Evolutionary conservation across 2,113 vertebrate genomes (phyloP), one percentile per base, ranked within the genome.

Genomic region (Paedocypris sp.): DNA sequence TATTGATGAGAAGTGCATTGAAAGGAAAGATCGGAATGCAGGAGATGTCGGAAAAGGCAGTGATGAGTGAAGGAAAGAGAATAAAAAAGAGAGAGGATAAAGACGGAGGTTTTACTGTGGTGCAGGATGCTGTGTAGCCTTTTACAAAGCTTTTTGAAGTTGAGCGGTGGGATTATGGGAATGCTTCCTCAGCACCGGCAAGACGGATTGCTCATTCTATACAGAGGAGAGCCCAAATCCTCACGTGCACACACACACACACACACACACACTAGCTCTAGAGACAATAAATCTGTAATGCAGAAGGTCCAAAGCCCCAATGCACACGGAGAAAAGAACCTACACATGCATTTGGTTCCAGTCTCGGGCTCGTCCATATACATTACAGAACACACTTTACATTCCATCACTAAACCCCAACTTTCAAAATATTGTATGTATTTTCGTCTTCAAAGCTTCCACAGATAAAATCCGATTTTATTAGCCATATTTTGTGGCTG

Each of bases 131-230:
- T 66, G 56, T 49, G 62, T 49, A 61, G 9, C 50, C 53, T 47
- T 66, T 61, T 51, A 66, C 56, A 48, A 57, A 66, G 62, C 50
- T 52, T 42, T 70, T 66, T 66, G 58, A 69, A 52, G 62, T 62
- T 61, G 50, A 65, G 58, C 31, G 16, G 22, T 18, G 42, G 45
- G 57, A 57, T 70, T 50, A 56, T 45, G 56, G 39, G 56, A 60
- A 47, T 53, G 64, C 56, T 53, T 67, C 23, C 64, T 67, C 57
- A 67, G 64, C 64, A 60, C 46, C 41, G 41, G 52, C 46, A 48
- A 46, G 50, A 26, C 28, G 46, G 67, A 39, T 52, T 33, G 48
- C 32, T 45, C 29, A 13, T 57, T 68, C 47, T 43, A 22, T 43
- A 15, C 26, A 58, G 54, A 32, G 46, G 41, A 39, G 31, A 45